phyloP scores from a whole-genome alignment of 2,888 invertebrate species.

The Eilema griseolum region DNA sequence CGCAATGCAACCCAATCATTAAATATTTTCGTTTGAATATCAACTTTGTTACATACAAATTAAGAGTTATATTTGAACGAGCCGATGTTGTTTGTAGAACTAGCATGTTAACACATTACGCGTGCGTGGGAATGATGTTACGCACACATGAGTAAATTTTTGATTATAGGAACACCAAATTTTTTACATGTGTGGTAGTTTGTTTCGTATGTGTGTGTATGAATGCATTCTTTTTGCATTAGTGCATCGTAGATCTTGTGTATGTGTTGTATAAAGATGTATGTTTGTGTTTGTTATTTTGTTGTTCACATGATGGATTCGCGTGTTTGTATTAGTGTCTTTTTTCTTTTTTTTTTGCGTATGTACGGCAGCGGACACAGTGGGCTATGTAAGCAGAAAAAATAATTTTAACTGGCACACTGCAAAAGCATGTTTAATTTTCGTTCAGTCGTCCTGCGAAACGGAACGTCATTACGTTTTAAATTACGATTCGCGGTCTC shows the following conservation, averaged over 20 bases:
- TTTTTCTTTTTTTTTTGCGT: slow-evolving; percentile 75
- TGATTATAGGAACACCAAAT: slow-evolving; percentile 84
- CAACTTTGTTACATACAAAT: slow-evolving; percentile 26
- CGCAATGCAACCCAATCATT: slow-evolving; percentile 84
- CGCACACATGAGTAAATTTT: slow-evolving; percentile 71
- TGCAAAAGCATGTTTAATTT: slow-evolving; percentile 84
- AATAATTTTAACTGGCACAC: slow-evolving; percentile 86
- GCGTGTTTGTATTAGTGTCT: slow-evolving; percentile 80
- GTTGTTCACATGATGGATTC: slow-evolving; percentile 83
- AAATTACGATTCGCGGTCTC: slow-evolving; percentile 82
- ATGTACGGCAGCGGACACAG: slow-evolving; percentile 67
- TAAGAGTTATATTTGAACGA: slow-evolving; percentile 60
- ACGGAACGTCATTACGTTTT: slow-evolving; percentile 86
- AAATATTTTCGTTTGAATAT: slow-evolving; percentile 51
- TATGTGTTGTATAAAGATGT: slow-evolving; percentile 63
- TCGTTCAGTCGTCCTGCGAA: slow-evolving; percentile 84
- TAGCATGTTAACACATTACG: slow-evolving; percentile 79
- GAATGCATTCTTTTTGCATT: slow-evolving; percentile 75
- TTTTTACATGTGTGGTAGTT: slow-evolving; percentile 68
- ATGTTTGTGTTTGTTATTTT: slow-evolving; percentile 70
- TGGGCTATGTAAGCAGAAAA: slow-evolving; percentile 79
- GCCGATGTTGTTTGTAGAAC: slow-evolving; percentile 67
- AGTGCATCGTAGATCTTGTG: slow-evolving; percentile 37
- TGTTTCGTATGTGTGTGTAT: slow-evolving; percentile 56
- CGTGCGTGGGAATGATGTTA: slow-evolving; percentile 77